phyloP scores from a whole-genome alignment of 1,140 invertebrate genomes.

The Schlechtendalia chinensis region DNA sequence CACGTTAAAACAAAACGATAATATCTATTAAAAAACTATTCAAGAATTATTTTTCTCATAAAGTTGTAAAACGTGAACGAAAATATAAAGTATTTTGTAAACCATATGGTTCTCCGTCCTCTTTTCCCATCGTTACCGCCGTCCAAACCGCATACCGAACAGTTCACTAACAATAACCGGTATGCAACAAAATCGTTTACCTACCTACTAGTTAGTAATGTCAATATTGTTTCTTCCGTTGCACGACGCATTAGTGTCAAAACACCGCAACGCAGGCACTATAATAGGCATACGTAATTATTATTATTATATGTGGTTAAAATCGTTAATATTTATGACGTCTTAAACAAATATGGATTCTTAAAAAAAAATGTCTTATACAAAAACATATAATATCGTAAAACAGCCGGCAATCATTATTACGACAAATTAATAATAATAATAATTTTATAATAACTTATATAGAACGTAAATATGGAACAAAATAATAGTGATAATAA shows the following conservation, averaged over 20 bases:
- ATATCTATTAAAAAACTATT: too few relatives aligned
- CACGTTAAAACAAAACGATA: too few relatives aligned
- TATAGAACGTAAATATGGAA: too few relatives aligned
- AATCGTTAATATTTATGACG: neutral
- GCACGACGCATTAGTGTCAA: neutral
- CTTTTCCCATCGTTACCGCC: neutral
- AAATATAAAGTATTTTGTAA: conserved; percentile 1
- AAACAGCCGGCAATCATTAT: too few relatives aligned
- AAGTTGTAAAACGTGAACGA: neutral
- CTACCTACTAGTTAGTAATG: neutral
- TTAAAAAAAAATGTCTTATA: neutral
- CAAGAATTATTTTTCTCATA: neutral
- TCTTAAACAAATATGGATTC: neutral
- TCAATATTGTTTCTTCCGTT: neutral
- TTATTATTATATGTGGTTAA: neutral
- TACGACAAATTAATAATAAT: too few relatives aligned
- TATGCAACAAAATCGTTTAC: conserved; percentile 30
- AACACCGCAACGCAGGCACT: neutral
- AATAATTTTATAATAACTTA: too few relatives aligned
- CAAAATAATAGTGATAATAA: too few relatives aligned
- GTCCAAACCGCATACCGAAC: conserved; percentile 1
- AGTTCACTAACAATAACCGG: conserved; percentile 18
- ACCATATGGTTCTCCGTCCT: neutral
- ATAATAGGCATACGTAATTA: too few relatives aligned
- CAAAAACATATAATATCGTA: neutral